Percentiles rank a stretch among this genome's conserved stretches.
Evolutionary conservation across 2,888 invertebrate species (phyloP).

Genomic region (Scaptomyza reducta): DNA sequence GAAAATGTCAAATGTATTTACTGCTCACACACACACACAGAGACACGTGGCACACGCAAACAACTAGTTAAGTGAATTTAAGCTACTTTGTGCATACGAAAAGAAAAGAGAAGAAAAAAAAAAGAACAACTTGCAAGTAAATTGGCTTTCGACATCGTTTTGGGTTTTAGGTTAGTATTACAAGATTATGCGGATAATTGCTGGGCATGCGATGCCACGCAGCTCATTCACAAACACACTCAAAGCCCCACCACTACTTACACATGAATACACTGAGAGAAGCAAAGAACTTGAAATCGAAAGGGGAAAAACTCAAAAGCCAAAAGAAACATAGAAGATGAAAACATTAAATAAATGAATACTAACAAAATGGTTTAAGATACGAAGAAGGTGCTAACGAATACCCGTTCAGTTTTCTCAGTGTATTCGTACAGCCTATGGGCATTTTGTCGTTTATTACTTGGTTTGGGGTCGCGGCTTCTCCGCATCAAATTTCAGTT

Average conservation of each 20-base stretch:
- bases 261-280: not conserved
- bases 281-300: not conserved
- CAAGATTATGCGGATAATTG: conserved; percentile 79
- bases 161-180: conserved; percentile 70
- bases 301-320: not conserved
- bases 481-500: conserved; percentile 55
- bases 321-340: too few relatives aligned
- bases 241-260: not conserved
- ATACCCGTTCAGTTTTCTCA: not conserved
- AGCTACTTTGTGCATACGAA: conserved; percentile 34
- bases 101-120: conserved; percentile 5
- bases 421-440: conserved; percentile 8
- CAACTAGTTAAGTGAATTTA: conserved; percentile 58
- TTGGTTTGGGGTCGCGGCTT: conserved; percentile 28
- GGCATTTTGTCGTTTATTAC: conserved; percentile 22
- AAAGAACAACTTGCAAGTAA: conserved; percentile 41
- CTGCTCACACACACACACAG: conserved; percentile 19
- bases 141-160: conserved; percentile 54
- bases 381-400: too few relatives aligned
- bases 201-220: conserved; percentile 71
- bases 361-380: too few relatives aligned
- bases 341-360: too few relatives aligned
- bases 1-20: conserved; percentile 51
- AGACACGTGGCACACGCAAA: conserved; percentile 13
- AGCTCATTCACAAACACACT: conserved; percentile 24